Conservation (phyloP, 2,113 vertebrate species). For the Catharus minimus region DNA sequence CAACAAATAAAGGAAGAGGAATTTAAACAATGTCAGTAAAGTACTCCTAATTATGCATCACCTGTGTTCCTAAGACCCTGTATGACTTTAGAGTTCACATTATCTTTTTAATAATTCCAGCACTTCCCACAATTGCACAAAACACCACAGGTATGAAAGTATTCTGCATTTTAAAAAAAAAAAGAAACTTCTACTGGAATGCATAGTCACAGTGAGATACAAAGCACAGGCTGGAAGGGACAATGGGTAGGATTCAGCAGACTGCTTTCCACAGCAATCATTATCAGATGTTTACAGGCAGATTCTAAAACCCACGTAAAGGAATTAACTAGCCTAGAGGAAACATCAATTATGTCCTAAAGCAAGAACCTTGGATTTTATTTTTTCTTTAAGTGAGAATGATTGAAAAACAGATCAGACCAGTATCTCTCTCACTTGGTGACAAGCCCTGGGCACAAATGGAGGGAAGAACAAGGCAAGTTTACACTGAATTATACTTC, state of each 20-base stretch:
- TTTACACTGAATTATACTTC: not conserved
- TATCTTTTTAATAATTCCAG: conserved; percentile 1
- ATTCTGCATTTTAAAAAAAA: not conserved
- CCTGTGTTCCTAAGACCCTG: not conserved
- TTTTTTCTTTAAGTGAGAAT: not conserved
- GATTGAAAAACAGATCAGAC: not conserved
- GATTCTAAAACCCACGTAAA: not conserved
- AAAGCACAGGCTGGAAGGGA: not conserved
- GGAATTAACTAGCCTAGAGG: not conserved
- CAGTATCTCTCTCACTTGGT: not conserved
- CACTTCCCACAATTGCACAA: not conserved
- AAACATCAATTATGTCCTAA: not conserved
- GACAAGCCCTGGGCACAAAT: not conserved
- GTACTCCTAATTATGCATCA: not conserved
- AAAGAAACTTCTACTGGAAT: not conserved
- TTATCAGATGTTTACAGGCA: not conserved
- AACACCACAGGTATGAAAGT: not conserved
- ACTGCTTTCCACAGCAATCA: not conserved
- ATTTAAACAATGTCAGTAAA: conserved; percentile 1
- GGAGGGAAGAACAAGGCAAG: not conserved
- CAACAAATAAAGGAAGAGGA: conserved; percentile 4
- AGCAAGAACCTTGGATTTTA: not conserved
- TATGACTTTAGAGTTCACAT: not conserved
- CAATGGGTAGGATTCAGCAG: not conserved
- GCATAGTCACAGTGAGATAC: not conserved